Conservation (phyloP, 2,888 invertebrate species). For the Spialia ferax region DNA sequence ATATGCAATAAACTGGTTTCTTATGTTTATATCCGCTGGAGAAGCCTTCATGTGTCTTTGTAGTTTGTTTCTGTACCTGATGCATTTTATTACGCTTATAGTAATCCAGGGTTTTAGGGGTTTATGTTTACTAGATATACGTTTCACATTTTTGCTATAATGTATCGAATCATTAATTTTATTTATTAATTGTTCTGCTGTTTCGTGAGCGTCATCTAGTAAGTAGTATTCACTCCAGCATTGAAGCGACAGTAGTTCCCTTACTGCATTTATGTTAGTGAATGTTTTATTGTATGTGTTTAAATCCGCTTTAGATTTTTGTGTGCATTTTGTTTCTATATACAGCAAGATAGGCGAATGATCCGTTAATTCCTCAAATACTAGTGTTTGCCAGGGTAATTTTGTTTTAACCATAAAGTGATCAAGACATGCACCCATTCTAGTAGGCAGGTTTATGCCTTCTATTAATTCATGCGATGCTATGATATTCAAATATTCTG, state of each 20-base stretch:
- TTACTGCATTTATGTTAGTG: background rate
- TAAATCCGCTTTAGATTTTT: background rate
- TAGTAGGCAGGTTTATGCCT: background rate
- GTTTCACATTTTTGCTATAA: background rate
- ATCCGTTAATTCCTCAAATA: background rate
- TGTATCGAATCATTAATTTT: background rate
- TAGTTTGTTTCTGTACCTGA: background rate
- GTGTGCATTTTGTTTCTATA: background rate
- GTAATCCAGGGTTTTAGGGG: background rate
- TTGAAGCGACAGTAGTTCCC: background rate
- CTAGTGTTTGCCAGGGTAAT: background rate
- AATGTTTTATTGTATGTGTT: background rate
- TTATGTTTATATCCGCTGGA: background rate
- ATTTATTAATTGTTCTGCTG: background rate
- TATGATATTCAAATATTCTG: background rate
- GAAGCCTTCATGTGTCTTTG: background rate
- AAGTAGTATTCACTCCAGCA: background rate
- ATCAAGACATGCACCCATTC: background rate
- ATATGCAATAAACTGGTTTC: background rate
- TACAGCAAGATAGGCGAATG: background rate
- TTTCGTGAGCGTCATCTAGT: background rate
- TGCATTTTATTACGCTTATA: background rate
- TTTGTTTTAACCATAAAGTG: conserved; percentile 2
- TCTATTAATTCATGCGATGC: background rate
- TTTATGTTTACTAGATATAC: background rate